Conservation (phyloP, 2,797 vertebrate genomes). For the Anomalospiza imberbis region DNA sequence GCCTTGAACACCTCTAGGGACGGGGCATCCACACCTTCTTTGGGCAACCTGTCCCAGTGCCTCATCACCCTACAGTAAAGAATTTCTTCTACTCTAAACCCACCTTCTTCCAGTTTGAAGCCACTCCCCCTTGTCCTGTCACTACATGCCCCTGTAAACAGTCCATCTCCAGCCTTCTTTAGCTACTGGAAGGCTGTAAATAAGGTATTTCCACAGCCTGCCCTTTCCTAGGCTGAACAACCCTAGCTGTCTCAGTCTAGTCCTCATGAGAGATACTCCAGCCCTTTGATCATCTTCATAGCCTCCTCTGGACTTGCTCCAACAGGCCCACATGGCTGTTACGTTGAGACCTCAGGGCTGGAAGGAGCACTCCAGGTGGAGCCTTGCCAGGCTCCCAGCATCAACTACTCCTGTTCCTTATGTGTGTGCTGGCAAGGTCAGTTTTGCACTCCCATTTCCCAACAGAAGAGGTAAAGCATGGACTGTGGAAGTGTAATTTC, state of each 20-base stretch:
- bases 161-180: not conserved
- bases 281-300: not conserved
- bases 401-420: not conserved
- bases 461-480: not conserved
- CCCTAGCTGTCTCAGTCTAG: not conserved
- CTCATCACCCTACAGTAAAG: not conserved
- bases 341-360: not conserved
- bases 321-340: not conserved
- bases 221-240: not conserved
- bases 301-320: not conserved
- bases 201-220: not conserved
- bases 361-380: not conserved
- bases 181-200: not conserved
- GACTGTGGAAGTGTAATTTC: not conserved
- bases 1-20: not conserved
- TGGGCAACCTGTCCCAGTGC: not conserved
- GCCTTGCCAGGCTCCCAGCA: not conserved
- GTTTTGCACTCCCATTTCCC: not conserved
- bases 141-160: rapidly evolving
- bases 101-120: not conserved
- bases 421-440: not conserved
- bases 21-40: no score
- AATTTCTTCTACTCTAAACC: not conserved
- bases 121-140: not conserved
- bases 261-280: not conserved